Base-by-base conservation (phyloP, 2,797 vertebrate genomes). In the Cephalopachus bancanus region DNA sequence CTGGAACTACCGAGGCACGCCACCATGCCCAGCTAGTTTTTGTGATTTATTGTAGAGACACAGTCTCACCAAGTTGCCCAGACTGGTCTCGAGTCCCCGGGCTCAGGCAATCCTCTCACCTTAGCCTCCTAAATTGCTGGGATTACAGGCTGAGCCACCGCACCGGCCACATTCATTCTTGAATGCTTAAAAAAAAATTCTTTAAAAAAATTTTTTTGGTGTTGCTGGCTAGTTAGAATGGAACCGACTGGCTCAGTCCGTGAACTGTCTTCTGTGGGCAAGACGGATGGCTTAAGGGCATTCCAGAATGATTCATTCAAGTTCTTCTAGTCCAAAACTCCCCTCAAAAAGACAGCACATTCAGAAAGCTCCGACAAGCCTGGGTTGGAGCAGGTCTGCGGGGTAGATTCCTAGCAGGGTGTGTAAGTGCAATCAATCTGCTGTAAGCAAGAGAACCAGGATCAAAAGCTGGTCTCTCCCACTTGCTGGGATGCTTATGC, bases 401-500 rank as follows among this genome's bases (percentile, higher is more conserved):
- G 62, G 79, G 78, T 80, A 75, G 87, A 84, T 89, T 96, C 84
- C 67, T 79, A 57, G 81, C 72, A 5, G 78, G 86, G 60, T 78
- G 30, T 49, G n/a, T 55, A 69, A 83, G 76, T 72, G 87, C 92
- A 55, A 87, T 97, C 94, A 95, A 84, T 80, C 76, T 37, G 49
- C 44, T 67, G 81, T 74, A 78, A 88, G 90, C 64, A 81, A 71
- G 92, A 85, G 86, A 81, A 78, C 65, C 2, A 12, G 69, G 93
- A 97, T 95, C 91, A 95, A 97, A 94, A 53, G 83, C 81, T 51
- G 71, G 55, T 28, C 89, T 93, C 91, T 91, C 81, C 69, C 65
- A 74, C 83, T 91, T 59, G 83, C 94, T 57, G 55, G 75, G 95
- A 83, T 49, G 88, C 88, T 94, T 71, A 69, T 81, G 79, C 69